Conservation (phyloP, 2,888 invertebrate species). For the Aleiodes leptofemur region DNA sequence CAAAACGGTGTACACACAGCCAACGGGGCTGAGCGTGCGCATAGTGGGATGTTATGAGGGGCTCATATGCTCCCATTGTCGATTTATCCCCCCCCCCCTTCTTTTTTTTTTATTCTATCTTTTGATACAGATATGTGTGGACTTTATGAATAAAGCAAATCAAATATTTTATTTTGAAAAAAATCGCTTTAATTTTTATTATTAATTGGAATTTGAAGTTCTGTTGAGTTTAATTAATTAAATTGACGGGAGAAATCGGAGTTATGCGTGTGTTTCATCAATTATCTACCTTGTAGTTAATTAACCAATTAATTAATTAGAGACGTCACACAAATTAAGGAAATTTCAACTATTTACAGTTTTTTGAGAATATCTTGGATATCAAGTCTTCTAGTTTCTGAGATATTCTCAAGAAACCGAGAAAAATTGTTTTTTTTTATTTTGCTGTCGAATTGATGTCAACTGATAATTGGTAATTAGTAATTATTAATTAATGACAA, state of each 20-base stretch:
- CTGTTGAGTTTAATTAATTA: background rate
- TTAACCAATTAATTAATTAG: too few relatives aligned
- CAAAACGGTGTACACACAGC: constrained; percentile 12
- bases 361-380: too few relatives aligned
- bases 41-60: constrained; percentile 59
- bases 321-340: too few relatives aligned
- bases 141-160: constrained; percentile 28
- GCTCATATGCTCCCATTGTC: constrained; percentile 68
- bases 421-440: background rate
- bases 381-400: too few relatives aligned
- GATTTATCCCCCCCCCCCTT: constrained; percentile 41
- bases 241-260: background rate
- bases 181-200: background rate
- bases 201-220: background rate
- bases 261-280: too few relatives aligned
- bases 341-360: too few relatives aligned
- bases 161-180: constrained; percentile 1
- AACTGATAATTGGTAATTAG: background rate
- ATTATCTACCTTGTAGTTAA: too few relatives aligned
- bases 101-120: constrained; percentile 49
- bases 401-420: background rate
- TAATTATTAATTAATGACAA: constrained; percentile 26
- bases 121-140: constrained; percentile 67
- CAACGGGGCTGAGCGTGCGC: constrained; percentile 57
- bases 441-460: background rate